Percentiles rank a stretch among this genome's conserved stretches.
Conservation (phyloP, 2,888 invertebrate genomes). For the Zelleria hepariella region DNA sequence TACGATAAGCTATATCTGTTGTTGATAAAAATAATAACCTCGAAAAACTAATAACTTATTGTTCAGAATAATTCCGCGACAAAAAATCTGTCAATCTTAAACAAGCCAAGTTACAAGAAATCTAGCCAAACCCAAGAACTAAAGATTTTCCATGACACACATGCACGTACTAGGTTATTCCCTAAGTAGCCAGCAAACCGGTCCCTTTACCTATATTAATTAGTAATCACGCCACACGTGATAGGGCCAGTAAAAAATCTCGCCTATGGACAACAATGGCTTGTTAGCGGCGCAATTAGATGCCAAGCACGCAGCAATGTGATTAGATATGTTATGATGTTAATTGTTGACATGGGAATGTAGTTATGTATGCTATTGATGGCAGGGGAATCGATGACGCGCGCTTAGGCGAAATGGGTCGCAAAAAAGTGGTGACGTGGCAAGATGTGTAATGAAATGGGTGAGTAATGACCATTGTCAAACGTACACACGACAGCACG, state of each 20-base stretch:
- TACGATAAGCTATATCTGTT: too few species aligned
- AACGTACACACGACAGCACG: too few species aligned
- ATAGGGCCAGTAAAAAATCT: constrained; percentile 4
- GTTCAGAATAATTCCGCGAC: too few species aligned
- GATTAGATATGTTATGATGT: constrained; percentile 9
- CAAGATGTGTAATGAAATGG: not conserved
- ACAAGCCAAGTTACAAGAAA: too few species aligned
- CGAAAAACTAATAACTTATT: too few species aligned
- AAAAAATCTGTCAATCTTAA: too few species aligned
- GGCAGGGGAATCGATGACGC: not conserved
- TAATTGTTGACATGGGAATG: constrained; percentile 9
- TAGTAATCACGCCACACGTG: constrained; percentile 9
- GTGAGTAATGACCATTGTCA: too few species aligned
- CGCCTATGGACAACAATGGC: constrained; percentile 23
- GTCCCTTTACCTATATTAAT: constrained; percentile 5
- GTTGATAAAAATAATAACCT: too few species aligned
- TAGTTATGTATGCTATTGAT: constrained; percentile 8
- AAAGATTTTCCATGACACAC: not conserved
- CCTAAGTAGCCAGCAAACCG: constrained; percentile 1
- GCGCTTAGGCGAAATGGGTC: not conserved
- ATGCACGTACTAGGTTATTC: not conserved
- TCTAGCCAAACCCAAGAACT: not conserved
- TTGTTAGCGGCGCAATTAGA: constrained; percentile 32
- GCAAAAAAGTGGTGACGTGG: not conserved
- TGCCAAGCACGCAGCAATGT: constrained; percentile 23